These are phyloP conservation scores for Protomyctophum bolini DNA, from an alignment of 2,113 vertebrate species.

Conservation along the genomic window DNA sequence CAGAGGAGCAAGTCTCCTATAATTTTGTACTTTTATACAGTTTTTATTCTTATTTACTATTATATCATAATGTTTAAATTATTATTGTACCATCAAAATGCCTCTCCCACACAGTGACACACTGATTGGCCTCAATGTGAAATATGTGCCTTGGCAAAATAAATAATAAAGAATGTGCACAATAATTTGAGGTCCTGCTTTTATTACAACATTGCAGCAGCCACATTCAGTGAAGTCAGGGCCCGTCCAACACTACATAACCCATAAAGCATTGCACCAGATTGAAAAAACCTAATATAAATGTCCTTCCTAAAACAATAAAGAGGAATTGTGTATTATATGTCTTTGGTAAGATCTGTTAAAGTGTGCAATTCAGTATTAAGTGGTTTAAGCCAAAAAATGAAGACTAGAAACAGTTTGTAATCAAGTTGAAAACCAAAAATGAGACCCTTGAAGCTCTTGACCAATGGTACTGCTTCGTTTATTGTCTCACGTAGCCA, in stretches of 20 bases:
- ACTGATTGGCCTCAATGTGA: constrained; percentile 79
- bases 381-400: neutral
- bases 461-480: constrained; percentile 64
- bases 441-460: constrained; percentile 36
- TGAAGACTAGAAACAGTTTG: neutral
- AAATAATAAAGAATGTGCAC: constrained; percentile 74
- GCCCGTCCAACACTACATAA: constrained; percentile 61
- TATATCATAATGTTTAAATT: constrained; percentile 71
- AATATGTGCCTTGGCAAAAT: constrained; percentile 75
- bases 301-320: neutral
- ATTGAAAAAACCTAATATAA: neutral
- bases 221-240: too few relatives aligned
- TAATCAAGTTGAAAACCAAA: neutral
- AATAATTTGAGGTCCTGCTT: constrained; percentile 25
- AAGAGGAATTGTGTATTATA: rapidly evolving
- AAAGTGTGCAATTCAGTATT: neutral
- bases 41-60: constrained; percentile 77
- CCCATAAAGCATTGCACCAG: constrained; percentile 54
- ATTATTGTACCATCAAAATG: constrained; percentile 71
- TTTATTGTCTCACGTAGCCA: constrained; percentile 53
- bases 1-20: constrained; percentile 75
- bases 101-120: constrained; percentile 73
- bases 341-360: rapidly evolving
- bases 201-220: neutral
- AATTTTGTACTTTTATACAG: constrained; percentile 83